Percentiles rank a stretch among this genome's conserved stretches.
phyloP scores from a whole-genome alignment of 2,888 invertebrate genomes.

The Dascillus cervinus region DNA sequence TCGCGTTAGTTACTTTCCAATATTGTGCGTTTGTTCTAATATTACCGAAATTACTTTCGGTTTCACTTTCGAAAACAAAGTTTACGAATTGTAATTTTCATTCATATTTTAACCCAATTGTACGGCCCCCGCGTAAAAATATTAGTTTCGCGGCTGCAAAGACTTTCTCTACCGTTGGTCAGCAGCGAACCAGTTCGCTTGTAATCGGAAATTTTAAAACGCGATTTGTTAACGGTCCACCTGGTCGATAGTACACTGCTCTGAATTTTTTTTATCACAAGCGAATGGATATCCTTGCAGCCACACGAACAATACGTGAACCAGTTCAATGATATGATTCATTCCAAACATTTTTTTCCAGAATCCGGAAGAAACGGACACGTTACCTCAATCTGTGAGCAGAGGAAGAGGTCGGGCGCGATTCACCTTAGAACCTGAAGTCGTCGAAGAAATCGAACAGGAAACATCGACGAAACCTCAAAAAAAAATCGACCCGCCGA shows the following conservation, averaged over 20 bases:
- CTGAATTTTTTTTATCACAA: conserved; percentile 13
- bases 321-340: background rate
- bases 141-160: conserved; percentile 1
- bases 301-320: background rate
- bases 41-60: too few species aligned
- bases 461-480: conserved; percentile 9
- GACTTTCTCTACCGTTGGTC: conserved; percentile 11
- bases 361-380: conserved; percentile 21
- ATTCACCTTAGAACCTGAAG: conserved; percentile 31
- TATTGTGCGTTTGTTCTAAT: too few species aligned
- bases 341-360: conserved; percentile 12
- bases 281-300: conserved; percentile 20
- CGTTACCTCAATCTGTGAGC: conserved; percentile 21
- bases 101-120: too few species aligned
- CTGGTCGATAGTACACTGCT: background rate
- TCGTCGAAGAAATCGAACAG: conserved; percentile 20
- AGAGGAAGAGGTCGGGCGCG: conserved; percentile 34
- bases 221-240: background rate
- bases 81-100: too few species aligned
- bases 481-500: conserved; percentile 15
- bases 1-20: too few species aligned
- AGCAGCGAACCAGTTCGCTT: conserved; percentile 6
- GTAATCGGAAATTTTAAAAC: background rate
- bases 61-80: too few species aligned
- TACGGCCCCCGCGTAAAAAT: too few species aligned